These are phyloP conservation scores for Anomalospiza imberbis DNA, from an alignment of 2,797 vertebrate genomes.

Conservation along the genomic window DNA sequence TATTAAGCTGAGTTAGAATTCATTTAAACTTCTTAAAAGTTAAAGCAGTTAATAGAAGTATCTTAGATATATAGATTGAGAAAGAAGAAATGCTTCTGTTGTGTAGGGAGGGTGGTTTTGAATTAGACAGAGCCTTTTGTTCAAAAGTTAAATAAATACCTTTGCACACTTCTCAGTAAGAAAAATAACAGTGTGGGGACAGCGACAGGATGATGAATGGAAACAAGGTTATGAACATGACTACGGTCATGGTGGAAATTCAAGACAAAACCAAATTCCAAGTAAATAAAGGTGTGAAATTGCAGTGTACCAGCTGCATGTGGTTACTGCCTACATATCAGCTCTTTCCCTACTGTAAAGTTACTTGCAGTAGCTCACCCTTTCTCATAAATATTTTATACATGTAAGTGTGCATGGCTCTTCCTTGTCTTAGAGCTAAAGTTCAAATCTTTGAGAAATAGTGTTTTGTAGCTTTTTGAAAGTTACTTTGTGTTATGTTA, in stretches of 20 bases:
- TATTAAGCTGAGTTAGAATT: not conserved
- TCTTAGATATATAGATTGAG: not conserved
- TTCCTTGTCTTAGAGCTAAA: not conserved
- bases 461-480: not conserved
- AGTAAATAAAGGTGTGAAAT: conserved; percentile 21
- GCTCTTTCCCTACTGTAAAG: not conserved
- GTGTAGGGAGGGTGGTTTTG: not conserved
- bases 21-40: not conserved
- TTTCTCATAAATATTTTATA: not conserved
- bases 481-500: not conserved
- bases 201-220: not conserved
- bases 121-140: not conserved
- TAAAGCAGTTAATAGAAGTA: not conserved
- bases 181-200: not conserved
- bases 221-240: not conserved
- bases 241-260: not conserved
- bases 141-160: conserved; percentile 15
- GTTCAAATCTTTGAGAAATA: not conserved
- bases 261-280: conserved; percentile 23
- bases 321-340: not conserved
- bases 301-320: not conserved
- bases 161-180: not conserved
- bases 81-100: not conserved
- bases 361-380: not conserved
- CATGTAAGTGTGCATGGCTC: not conserved